Base-by-base conservation (phyloP, 2,797 vertebrate genomes). In the Octomys mimax region DNA sequence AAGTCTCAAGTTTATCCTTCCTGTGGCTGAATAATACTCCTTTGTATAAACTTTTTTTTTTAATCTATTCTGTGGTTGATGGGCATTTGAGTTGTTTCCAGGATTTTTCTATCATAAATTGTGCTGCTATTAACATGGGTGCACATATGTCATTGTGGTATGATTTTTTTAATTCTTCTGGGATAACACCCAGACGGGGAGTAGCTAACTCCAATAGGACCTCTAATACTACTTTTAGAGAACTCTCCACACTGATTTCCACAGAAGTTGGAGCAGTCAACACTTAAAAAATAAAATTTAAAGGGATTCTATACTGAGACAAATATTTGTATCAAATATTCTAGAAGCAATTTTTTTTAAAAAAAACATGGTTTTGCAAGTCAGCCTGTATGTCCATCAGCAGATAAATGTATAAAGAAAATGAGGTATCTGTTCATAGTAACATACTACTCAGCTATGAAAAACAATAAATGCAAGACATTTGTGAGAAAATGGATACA, bases 301-400 rank as follows among this genome's bases (percentile, higher is more conserved):
- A 62, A 36, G 31, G 5, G 33, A 52, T 92, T 82, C 13, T 97
- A 4, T 90, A 75, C 3, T 11, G 42, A 61, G 5, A 66, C 54
- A 91, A 59, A 91, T 89, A 64, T 14, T 90, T 33, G 13, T 70
- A 11, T 57, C 64, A 91, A 94, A 85, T 77, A 96, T 84, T 94
- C 18, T 85, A 75, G 80, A 89, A 92, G 19, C 24, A 92, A 84
- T 18, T 84, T 4, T 81, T 87, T 75, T 16, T 10, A 81, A 89
- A 42, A 73, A 46, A 10, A 24, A 46, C 42, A 6, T 77, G 26
- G 42, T 31, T 77, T 75, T 77, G 13, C 13, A 49, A 28, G 6
- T 28, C 73, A 77, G 73, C 24, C 26, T 46, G 24, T 46, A 13
- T 42, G 71, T 42, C 22, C 71, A 73, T 26, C 39, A 42, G 22